A percentile compares a stretch with the other conserved stretches of the same genome.
These are phyloP conservation scores for Mythimna vitellina DNA, from an alignment of 2,888 invertebrate species.

Conservation along the genomic window DNA sequence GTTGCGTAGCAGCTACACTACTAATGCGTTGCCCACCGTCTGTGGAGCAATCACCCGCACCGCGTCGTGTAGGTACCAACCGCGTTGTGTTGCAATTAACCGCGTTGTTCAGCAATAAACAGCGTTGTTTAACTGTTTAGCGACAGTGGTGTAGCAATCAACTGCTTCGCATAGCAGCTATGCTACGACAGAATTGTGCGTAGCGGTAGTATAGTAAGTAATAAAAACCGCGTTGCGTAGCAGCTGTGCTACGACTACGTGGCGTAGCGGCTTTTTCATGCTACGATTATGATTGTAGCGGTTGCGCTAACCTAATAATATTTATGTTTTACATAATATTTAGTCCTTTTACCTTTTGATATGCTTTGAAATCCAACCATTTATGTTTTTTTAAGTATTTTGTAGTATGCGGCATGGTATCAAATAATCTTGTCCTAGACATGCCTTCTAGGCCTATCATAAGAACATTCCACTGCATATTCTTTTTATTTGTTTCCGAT, in stretches of 20 bases:
- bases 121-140: background rate
- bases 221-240: background rate
- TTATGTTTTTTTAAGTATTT: slow-evolving; percentile 91
- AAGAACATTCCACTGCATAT: slow-evolving; percentile 89
- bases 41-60: background rate
- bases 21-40: too few relatives aligned
- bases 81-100: background rate
- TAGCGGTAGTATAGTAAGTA: background rate
- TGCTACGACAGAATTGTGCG: too few relatives aligned
- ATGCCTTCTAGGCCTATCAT: slow-evolving; percentile 96
- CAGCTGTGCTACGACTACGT: background rate
- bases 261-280: background rate
- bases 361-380: slow-evolving; percentile 94
- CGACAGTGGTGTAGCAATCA: background rate
- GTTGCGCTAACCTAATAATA: background rate
- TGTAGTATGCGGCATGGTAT: slow-evolving; percentile 94
- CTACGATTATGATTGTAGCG: background rate
- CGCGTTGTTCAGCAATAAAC: background rate
- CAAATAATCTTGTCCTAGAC: slow-evolving; percentile 93
- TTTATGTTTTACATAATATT: background rate
- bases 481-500: slow-evolving; percentile 10
- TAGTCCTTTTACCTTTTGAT: slow-evolving; percentile 87
- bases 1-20: too few relatives aligned
- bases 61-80: background rate
- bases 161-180: background rate